Evolutionary conservation across 2,888 invertebrate genomes (phyloP).

Genomic region (Daptonema setosum): DNA sequence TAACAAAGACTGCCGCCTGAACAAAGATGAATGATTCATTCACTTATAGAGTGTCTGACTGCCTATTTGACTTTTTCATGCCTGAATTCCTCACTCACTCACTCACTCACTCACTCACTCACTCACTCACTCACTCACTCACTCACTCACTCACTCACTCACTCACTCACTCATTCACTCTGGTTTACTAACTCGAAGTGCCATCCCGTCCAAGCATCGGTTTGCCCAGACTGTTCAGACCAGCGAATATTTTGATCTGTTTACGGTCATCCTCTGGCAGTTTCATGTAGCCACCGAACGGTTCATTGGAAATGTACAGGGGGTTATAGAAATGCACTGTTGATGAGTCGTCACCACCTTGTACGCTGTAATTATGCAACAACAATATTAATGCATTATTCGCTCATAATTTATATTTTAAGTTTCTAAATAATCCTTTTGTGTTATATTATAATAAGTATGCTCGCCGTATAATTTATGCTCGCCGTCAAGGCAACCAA

Average conservation of each 20-base stretch:
- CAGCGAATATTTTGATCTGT: conserved; percentile 16
- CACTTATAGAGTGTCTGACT: too few relatives aligned
- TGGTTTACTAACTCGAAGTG: neutral
- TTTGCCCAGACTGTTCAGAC: conserved; percentile 55
- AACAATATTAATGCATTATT: neutral
- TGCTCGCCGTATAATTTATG: too few relatives aligned
- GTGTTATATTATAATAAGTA: too few relatives aligned
- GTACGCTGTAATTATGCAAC: conserved; percentile 33
- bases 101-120: too few relatives aligned
- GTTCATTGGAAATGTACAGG: conserved; percentile 61
- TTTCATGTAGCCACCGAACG: conserved; percentile 56
- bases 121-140: too few relatives aligned
- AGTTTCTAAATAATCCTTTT: too few relatives aligned
- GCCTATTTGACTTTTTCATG: too few relatives aligned
- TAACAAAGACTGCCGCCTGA: conserved; percentile 56
- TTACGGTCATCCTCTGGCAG: conserved; percentile 43
- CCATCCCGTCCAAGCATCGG: conserved; percentile 39
- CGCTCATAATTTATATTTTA: neutral
- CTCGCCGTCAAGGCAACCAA: too few relatives aligned
- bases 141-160: too few relatives aligned
- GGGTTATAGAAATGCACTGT: conserved; percentile 61
- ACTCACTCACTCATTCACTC: too few relatives aligned
- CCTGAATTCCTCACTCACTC: too few relatives aligned
- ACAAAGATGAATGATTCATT: too few relatives aligned
- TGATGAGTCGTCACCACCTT: conserved; percentile 70